Conservation (phyloP, 37 sponge, comb jelly and placozoan species). For the Hexactinellida sp. region DNA sequence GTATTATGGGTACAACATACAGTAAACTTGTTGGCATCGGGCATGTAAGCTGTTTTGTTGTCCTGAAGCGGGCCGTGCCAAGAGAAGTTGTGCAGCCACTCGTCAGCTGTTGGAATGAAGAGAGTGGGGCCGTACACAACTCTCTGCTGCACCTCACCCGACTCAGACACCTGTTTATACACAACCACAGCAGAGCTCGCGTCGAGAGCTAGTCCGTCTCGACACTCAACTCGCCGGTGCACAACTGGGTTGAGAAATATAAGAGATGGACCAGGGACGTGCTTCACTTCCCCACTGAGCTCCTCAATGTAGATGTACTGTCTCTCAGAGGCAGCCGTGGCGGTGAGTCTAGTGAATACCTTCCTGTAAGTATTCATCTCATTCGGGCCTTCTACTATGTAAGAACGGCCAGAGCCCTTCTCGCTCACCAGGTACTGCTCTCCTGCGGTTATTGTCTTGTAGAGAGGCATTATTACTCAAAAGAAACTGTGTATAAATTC, state of each 20-base stretch:
- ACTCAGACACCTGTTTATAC: constrained; percentile 40
- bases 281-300: background rate
- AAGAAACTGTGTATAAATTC: background rate
- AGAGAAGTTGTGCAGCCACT: constrained; percentile 72
- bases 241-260: constrained; percentile 42
- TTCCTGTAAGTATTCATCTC: background rate
- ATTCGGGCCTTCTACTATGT: background rate
- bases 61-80: constrained; percentile 79
- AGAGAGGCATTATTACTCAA: background rate
- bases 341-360: background rate
- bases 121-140: constrained; percentile 64
- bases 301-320: background rate
- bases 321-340: background rate
- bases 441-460: background rate
- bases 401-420: background rate
- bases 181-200: constrained; percentile 79
- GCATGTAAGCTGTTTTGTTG: constrained; percentile 70
- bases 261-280: constrained; percentile 38
- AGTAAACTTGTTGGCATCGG: constrained; percentile 50
- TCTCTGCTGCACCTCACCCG: constrained; percentile 35
- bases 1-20: constrained; percentile 7
- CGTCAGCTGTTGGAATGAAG: constrained; percentile 61
- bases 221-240: constrained; percentile 25
- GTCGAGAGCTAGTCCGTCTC: constrained; percentile 47
- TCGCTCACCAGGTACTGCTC: background rate